These are phyloP conservation scores for Neomorphus geoffroyi DNA, from an alignment of 2,797 vertebrate genomes.

Conservation along the genomic window DNA sequence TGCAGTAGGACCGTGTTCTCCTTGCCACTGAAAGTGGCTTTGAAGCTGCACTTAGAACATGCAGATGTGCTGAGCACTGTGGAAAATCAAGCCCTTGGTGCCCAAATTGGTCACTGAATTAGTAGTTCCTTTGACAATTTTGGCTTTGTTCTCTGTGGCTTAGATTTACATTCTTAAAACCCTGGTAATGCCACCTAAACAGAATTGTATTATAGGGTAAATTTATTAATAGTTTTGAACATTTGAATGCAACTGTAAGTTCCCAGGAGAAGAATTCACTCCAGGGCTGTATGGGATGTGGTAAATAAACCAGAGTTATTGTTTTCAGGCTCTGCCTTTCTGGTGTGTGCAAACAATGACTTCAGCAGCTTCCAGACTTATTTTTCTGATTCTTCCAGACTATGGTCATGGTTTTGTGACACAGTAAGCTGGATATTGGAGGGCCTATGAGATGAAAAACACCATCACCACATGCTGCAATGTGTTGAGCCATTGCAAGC, in stretches of 20 bases:
- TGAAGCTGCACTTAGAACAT: constrained; percentile 20
- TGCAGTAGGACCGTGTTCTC: neutral
- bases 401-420: constrained; percentile 59
- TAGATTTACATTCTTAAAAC: constrained; percentile 46
- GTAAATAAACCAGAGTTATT: constrained; percentile 67
- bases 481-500: neutral
- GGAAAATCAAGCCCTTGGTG: constrained; percentile 53
- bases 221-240: constrained; percentile 69
- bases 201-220: constrained; percentile 60
- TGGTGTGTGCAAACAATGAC: constrained; percentile 72
- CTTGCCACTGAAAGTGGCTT: constrained; percentile 23
- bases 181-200: constrained; percentile 68
- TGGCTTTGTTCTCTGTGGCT: constrained; percentile 60
- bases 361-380: constrained; percentile 69
- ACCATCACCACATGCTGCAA: constrained; percentile 38
- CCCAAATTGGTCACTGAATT: constrained; percentile 60
- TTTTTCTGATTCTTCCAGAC: constrained; percentile 66
- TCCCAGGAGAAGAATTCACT: constrained; percentile 73
- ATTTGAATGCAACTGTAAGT: constrained; percentile 67
- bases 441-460: constrained; percentile 52
- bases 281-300: constrained; percentile 71
- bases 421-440: constrained; percentile 52
- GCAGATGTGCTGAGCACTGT: neutral
- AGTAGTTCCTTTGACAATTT: constrained; percentile 54
- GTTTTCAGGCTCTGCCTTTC: constrained; percentile 66